Percentiles rank a stretch among this genome's conserved stretches.
Conservation (phyloP, 2,797 vertebrate species). For the Eulemur rubriventer region DNA sequence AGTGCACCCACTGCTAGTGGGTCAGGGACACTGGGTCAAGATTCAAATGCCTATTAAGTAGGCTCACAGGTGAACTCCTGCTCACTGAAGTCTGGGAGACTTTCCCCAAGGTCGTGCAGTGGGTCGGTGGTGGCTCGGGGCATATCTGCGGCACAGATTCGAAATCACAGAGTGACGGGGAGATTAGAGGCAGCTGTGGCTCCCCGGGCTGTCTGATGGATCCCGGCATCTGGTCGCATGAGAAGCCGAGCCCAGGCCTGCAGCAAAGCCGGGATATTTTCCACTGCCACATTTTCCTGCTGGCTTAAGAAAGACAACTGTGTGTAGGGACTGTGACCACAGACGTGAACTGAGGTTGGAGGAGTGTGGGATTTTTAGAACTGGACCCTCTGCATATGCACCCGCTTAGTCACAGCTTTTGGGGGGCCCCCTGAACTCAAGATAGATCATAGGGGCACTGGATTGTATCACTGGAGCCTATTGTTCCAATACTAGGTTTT, state of each 20-base stretch:
- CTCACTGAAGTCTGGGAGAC: neutral
- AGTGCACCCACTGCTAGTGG: neutral
- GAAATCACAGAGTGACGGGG: neutral
- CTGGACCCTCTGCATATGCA: neutral
- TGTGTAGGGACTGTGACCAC: slow-evolving; percentile 29
- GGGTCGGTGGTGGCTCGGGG: neutral
- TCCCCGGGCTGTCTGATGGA: neutral
- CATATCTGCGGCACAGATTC: neutral
- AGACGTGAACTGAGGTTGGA: slow-evolving; percentile 14
- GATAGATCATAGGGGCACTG: neutral
- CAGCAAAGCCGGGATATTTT: slow-evolving; percentile 47
- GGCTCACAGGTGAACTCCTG: neutral
- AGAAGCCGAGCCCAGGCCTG: slow-evolving; percentile 42
- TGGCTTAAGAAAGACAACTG: slow-evolving; percentile 57
- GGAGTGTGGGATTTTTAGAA: neutral
- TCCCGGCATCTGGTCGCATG: slow-evolving; percentile 47
- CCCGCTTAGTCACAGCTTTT: neutral
- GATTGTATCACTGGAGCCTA: neutral
- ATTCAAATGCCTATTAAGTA: neutral
- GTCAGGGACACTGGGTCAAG: neutral
- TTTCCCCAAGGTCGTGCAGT: rapidly evolving
- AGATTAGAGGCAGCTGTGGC: slow-evolving; percentile 29
- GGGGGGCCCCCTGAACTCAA: neutral
- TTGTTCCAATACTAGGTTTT: neutral
- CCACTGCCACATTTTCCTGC: slow-evolving; percentile 52